Base-by-base conservation (phyloP, 1,140 invertebrate species). In the Drosophila seguyi region DNA sequence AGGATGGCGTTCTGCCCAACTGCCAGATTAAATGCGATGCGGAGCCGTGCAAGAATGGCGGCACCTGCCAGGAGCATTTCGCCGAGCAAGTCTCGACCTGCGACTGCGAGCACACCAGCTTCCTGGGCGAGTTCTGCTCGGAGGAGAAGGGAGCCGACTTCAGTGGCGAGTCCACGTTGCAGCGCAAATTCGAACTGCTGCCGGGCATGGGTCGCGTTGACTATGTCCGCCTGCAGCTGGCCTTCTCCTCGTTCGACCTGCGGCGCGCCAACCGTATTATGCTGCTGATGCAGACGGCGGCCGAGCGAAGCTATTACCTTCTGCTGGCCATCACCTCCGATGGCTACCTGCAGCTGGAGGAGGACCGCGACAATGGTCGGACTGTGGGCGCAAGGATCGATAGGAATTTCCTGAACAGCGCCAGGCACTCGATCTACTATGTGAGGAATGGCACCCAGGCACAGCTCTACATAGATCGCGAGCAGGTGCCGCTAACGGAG, bases 1-100 rank as follows among this genome's bases (percentile, higher is more conserved):
- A 78, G 20, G 88, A 94, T 90, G 97, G 96, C 6, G 95, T 98
- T 0, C 92, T 97, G 18, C 94, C 95, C 3, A 95, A 96, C 72
- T 99, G 98, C 93, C 95, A 96, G 75, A 97, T 98, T 95, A 97
- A 97, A 81, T 99, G 98, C 91, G 97, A 98, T 72, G 94, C 95
- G 0, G 94, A 96, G 55, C 97, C 97, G 0, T 99, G 98, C 87
- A 96, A 97, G 81, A 97, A 99, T 93, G 95, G 96, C 8, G 98
- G 97, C 1, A 94, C 96, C 20, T 99, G 98, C 85, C 96, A 96
- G 10, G 98, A 99, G 92, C 96, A 97, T 91, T 98, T 98, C 91
- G 95, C 95, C n/a, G 95, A 96, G 55, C 96, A 96, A 57, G 94
- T 96, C 73, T 97, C 96, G 65, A 95, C 95, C 7, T 99, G 98